These are phyloP conservation scores for Dendronephthya gigantea DNA, from an alignment of 64 coral and sea anemone genomes.

Conservation along the genomic window DNA sequence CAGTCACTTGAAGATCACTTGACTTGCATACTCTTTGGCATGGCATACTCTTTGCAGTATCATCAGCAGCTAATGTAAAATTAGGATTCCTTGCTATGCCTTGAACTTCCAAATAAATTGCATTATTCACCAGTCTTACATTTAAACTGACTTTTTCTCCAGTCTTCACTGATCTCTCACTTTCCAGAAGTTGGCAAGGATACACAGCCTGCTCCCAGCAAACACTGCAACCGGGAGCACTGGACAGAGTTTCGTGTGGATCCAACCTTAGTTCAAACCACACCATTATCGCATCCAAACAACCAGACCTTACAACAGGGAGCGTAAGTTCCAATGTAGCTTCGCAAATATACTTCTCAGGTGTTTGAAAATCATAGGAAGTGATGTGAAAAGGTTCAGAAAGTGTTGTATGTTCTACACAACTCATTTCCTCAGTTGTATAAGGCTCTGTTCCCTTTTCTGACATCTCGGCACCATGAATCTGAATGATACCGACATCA, in stretches of 20 bases:
- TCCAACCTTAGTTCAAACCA: conserved; percentile 96
- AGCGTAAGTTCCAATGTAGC: conserved; percentile 31
- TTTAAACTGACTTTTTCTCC: conserved; percentile 2
- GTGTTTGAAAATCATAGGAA: conserved; percentile 62
- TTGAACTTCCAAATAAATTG: background rate
- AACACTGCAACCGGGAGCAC: conserved; percentile 50
- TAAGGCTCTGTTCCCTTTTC: conserved; percentile 1
- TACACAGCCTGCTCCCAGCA: conserved; percentile 98
- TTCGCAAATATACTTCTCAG: conserved; percentile 25
- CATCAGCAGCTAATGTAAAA: background rate
- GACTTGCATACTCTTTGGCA: background rate
- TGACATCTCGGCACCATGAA: conserved; percentile 62
- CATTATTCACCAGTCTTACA: background rate
- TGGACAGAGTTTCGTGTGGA: conserved; percentile 49
- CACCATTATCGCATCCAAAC: conserved; percentile 61
- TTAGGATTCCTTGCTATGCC: background rate
- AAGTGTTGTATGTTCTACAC: conserved; percentile 19
- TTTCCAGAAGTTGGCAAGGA: conserved; percentile 33
- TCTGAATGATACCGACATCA: conserved; percentile 37
- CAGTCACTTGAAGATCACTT: background rate
- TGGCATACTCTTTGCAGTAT: background rate
- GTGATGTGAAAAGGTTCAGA: conserved; percentile 49
- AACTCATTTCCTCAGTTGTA: conserved; percentile 13
- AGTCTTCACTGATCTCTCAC: background rate
- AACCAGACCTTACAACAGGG: conserved; percentile 34